Evolutionary conservation across 2,888 invertebrate genomes (phyloP).

Genomic region (Orchesellides sinensis): DNA sequence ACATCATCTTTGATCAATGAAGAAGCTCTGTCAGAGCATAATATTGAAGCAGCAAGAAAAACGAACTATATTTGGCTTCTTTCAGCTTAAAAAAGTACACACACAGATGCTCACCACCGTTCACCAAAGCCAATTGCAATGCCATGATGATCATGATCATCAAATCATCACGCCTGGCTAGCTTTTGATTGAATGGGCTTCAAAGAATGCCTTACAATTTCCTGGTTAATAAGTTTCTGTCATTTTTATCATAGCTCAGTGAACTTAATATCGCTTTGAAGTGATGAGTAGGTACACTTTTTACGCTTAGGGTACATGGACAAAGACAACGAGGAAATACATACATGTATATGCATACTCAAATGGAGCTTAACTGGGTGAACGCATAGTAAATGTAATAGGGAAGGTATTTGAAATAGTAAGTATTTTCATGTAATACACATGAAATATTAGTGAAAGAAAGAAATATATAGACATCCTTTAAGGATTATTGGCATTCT

Average conservation of each 20-base stretch:
- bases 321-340: conserved; percentile 4
- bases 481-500: too few species aligned
- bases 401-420: too few species aligned
- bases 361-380: too few species aligned
- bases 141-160: conserved; percentile 58
- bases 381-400: too few species aligned
- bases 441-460: too few species aligned
- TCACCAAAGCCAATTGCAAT: conserved; percentile 34
- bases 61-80: not conserved
- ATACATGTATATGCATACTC: too few species aligned
- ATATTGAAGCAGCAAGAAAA: not conserved
- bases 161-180: conserved; percentile 59
- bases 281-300: too few species aligned
- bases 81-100: too few species aligned
- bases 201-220: conserved; percentile 56
- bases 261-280: conserved; percentile 31
- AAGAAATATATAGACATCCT: too few species aligned
- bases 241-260: conserved; percentile 21
- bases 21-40: too few species aligned
- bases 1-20: conserved; percentile 35
- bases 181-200: conserved; percentile 61
- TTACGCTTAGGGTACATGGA: not conserved
- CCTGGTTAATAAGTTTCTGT: conserved; percentile 57
- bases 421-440: too few species aligned
- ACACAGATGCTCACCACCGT: not conserved